A percentile compares a stretch with the other conserved stretches of the same genome.
Evolutionary conservation across 2,113 vertebrate genomes (phyloP).

Genomic region (Ophthalmolycus amberensis): DNA sequence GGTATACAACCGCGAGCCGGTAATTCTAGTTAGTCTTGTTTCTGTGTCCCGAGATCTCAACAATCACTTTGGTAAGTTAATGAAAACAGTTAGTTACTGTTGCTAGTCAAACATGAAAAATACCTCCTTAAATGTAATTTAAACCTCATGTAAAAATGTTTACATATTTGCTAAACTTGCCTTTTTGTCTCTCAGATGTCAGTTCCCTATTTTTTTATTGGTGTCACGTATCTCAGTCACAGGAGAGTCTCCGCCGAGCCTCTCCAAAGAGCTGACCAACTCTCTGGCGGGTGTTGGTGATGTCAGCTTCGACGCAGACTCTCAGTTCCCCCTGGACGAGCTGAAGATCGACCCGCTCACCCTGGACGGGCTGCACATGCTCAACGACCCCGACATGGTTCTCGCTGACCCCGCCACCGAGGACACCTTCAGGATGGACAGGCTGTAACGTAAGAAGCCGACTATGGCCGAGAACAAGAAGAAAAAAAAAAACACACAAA

Average conservation of each 20-base stretch:
- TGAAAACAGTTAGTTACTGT: not conserved
- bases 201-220: conserved; percentile 11
- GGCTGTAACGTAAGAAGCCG: conserved; percentile 85
- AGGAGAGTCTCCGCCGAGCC: conserved; percentile 96
- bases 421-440: conserved; percentile 99
- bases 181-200: not conserved
- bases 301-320: conserved; percentile 95
- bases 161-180: not conserved
- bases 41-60: not conserved
- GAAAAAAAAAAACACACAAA: conserved; percentile 37
- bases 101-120: not conserved
- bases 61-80: not conserved
- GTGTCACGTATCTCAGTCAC: conserved; percentile 86
- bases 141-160: not conserved
- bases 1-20: no score
- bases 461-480: conserved; percentile 41
- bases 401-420: conserved; percentile 95
- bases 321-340: conserved; percentile 97
- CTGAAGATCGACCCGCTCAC: conserved; percentile 98
- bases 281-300: conserved; percentile 93
- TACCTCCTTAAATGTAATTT: conserved; percentile 1
- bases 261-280: conserved; percentile 97
- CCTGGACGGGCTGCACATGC: conserved; percentile 98
- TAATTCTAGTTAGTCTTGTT: not conserved
- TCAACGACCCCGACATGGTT: conserved; percentile 99